Evolutionary conservation across 2,113 vertebrate genomes (phyloP), one percentile per base, ranked within the genome.

Genomic region (Sapajus apella): DNA sequence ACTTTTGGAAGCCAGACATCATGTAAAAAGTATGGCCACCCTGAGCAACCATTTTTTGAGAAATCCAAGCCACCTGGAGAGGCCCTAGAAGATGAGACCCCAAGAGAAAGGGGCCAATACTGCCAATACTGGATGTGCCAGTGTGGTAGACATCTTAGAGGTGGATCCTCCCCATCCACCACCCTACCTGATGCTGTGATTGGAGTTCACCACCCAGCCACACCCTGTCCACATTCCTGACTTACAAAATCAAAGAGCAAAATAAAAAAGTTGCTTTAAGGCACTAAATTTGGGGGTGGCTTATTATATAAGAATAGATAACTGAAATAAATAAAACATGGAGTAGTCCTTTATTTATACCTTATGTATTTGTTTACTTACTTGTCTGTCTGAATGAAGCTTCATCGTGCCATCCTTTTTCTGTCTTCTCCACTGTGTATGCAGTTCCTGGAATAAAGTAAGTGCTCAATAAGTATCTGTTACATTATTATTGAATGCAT

Each of bases 401-500:
- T 64, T 73, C 43, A 68, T 81, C 14, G 37, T 25, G 32, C 1
- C 47, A 37, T 4, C 10, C 2, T 1, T 93, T 73, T 81, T 95
- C 50, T 55, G 20, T 80, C 45, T 58, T 91, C 47, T 89, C 25
- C 47, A 90, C 37, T 43, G 30, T 76, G 18, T 61, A 21, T 25
- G 25, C 11, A 73, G 20, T 77, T 45, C 27, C 61, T 89, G 27
- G 86, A 97, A 89, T 94, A 79, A 86, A 81, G 14, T 30, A 90
- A 32, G 21, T 83, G 3, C 64, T 66, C 35, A 35, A 52, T 43
- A 94, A 95, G 72, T 87, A 56, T 12, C 70, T 87, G n/a, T 72
- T 94, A 70, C 70, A 75, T 79, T 87, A 50, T 94, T 89, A 89
- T 58, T 93, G 55, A 64, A 83, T 35, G 8, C 12, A 80, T 91